Percentiles rank a stretch among this genome's conserved stretches.
Evolutionary conservation across 2,797 vertebrate genomes (phyloP).

Genomic region (Myoxocephalus aenaeus): DNA sequence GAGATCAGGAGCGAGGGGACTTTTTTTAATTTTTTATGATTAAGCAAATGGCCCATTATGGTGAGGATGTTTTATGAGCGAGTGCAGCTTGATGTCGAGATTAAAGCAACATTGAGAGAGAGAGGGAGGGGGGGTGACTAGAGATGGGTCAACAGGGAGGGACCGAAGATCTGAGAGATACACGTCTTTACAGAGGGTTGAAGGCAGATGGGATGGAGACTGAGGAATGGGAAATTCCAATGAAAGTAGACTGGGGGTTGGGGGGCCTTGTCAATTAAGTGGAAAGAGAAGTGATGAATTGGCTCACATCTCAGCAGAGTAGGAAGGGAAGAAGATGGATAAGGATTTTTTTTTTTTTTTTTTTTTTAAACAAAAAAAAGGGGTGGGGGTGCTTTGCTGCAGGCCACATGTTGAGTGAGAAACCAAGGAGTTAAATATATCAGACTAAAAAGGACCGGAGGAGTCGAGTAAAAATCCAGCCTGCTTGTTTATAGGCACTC

Average conservation of each 20-base stretch:
- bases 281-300: slow-evolving; percentile 57
- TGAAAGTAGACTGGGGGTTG: slow-evolving; percentile 11
- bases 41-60: slow-evolving; percentile 64
- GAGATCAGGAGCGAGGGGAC: slow-evolving; percentile 41
- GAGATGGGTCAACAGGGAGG: not conserved
- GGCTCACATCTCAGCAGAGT: slow-evolving; percentile 32
- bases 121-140: not conserved
- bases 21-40: slow-evolving; percentile 62
- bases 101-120: slow-evolving; percentile 45
- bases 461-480: slow-evolving; percentile 43
- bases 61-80: slow-evolving; percentile 51
- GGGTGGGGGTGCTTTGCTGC: slow-evolving; percentile 11
- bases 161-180: slow-evolving; percentile 12
- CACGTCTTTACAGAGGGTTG: slow-evolving; percentile 10
- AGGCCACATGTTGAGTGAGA: slow-evolving; percentile 32
- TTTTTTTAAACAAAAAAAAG: no score
- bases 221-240: slow-evolving; percentile 31
- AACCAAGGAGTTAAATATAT: slow-evolving; percentile 51
- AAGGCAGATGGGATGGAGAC: slow-evolving; percentile 29
- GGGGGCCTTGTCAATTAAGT: slow-evolving; percentile 61
- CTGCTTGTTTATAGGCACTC: slow-evolving; percentile 69
- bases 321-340: slow-evolving; percentile 28
- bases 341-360: no score
- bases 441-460: slow-evolving; percentile 23
- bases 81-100: slow-evolving; percentile 48